Conservation (phyloP, 2,113 vertebrate genomes). For the Hiodon tergisus region DNA sequence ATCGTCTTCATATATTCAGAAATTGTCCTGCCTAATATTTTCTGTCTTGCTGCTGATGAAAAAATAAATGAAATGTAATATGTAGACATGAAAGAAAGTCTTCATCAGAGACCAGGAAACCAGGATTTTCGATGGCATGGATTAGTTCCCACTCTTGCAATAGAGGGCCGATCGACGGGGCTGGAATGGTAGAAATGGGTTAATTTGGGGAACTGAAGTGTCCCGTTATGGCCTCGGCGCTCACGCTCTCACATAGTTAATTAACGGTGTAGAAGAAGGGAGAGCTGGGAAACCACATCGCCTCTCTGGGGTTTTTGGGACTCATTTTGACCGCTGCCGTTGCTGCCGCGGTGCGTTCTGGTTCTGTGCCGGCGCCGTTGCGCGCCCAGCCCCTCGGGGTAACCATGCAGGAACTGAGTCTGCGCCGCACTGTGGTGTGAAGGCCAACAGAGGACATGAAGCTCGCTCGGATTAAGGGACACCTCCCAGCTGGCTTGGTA, state of each 20-base stretch:
- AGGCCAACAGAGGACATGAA: background rate
- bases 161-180: constrained; percentile 9
- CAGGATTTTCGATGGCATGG: constrained; percentile 11
- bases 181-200: constrained; percentile 2
- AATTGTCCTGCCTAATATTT: background rate
- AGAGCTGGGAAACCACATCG: constrained; percentile 1
- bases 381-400: background rate
- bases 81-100: background rate
- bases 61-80: constrained; percentile 8
- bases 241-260: background rate
- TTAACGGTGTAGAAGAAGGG: background rate
- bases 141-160: background rate
- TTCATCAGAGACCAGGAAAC: background rate
- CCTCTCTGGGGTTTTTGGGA: background rate
- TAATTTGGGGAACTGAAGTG: constrained; percentile 29
- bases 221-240: constrained; percentile 32
- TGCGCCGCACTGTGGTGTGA: background rate
- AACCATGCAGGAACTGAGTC: no score
- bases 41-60: background rate
- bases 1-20: background rate
- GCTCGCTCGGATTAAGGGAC: no score
- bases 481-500: background rate
- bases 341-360: constrained; percentile 1
- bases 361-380: background rate
- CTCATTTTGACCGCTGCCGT: background rate